Conservation (phyloP, 1,140 invertebrate species). For the Olivierus martensii region DNA sequence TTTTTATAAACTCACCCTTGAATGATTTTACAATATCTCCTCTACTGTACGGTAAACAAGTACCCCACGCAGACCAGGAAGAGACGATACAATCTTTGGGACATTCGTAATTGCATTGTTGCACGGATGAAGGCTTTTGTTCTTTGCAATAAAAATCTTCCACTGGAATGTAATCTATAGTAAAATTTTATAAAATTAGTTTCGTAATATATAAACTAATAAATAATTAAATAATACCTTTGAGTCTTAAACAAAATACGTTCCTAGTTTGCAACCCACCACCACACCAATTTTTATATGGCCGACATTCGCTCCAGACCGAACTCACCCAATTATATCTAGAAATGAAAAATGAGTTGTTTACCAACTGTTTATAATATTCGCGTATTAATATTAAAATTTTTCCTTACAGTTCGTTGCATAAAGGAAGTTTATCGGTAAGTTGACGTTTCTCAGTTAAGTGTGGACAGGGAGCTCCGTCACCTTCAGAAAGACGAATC, state of each 20-base stretch:
- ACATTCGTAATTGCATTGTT: conserved; percentile 43
- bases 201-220: too few species aligned
- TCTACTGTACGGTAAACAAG: conserved; percentile 40
- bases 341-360: conserved; percentile 10
- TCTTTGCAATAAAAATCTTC: neutral
- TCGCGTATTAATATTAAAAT: too few species aligned
- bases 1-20: too few species aligned
- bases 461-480: conserved; percentile 34
- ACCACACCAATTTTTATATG: conserved; percentile 27
- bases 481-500: conserved; percentile 31
- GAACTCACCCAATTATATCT: conserved; percentile 39
- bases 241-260: conserved; percentile 34
- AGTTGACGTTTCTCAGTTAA: conserved; percentile 28
- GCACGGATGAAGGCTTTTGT: conserved; percentile 31
- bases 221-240: conserved; percentile 23
- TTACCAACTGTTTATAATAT: too few species aligned
- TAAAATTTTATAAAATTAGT: conserved; percentile 25
- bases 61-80: conserved; percentile 46
- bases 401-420: conserved; percentile 21
- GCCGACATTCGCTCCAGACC: conserved; percentile 36
- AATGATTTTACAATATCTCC: neutral
- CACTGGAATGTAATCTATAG: conserved; percentile 36
- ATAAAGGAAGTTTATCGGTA: conserved; percentile 28
- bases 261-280: conserved; percentile 36
- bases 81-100: conserved; percentile 48